Conservation (phyloP, 2,113 vertebrate genomes). For the Nycticorax nycticorax region DNA sequence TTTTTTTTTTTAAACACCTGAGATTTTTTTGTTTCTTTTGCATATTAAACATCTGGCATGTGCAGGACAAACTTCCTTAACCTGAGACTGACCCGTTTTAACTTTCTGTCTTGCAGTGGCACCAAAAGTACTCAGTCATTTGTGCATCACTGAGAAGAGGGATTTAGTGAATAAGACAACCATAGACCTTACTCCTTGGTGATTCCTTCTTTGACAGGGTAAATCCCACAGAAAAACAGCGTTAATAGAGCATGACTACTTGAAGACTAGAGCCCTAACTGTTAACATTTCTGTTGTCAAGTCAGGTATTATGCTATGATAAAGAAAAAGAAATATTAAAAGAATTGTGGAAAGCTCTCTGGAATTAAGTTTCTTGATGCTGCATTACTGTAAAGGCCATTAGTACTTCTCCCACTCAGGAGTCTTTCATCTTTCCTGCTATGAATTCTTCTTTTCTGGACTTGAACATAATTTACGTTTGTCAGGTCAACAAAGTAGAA, state of each 20-base stretch:
- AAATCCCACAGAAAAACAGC: slow-evolving; percentile 75
- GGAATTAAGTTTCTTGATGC: slow-evolving; percentile 67
- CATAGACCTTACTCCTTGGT: slow-evolving; percentile 70
- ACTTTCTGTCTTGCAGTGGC: slow-evolving; percentile 50
- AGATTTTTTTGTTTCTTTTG: not conserved
- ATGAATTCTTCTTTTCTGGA: not conserved
- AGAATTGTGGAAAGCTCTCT: slow-evolving; percentile 55
- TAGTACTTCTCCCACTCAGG: slow-evolving; percentile 47
- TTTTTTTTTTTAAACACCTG: not conserved
- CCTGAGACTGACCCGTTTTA: slow-evolving; percentile 51
- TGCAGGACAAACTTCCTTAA: slow-evolving; percentile 18
- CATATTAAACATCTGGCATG: not conserved
- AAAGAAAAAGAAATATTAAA: slow-evolving; percentile 72
- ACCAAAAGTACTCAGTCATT: slow-evolving; percentile 67
- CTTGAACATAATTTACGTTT: slow-evolving; percentile 2
- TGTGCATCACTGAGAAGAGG: slow-evolving; percentile 70
- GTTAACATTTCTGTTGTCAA: slow-evolving; percentile 76
- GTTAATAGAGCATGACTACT: slow-evolving; percentile 73
- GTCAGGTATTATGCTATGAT: slow-evolving; percentile 64
- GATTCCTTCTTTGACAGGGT: slow-evolving; percentile 71
- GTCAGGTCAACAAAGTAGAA: not conserved
- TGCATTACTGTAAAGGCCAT: slow-evolving; percentile 61
- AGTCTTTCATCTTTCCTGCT: slow-evolving; percentile 62
- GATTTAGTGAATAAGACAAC: slow-evolving; percentile 74
- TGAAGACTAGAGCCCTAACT: slow-evolving; percentile 73